phyloP scores from a whole-genome alignment of 2,797 vertebrate species.

The Schizothorax lantsangensis region DNA sequence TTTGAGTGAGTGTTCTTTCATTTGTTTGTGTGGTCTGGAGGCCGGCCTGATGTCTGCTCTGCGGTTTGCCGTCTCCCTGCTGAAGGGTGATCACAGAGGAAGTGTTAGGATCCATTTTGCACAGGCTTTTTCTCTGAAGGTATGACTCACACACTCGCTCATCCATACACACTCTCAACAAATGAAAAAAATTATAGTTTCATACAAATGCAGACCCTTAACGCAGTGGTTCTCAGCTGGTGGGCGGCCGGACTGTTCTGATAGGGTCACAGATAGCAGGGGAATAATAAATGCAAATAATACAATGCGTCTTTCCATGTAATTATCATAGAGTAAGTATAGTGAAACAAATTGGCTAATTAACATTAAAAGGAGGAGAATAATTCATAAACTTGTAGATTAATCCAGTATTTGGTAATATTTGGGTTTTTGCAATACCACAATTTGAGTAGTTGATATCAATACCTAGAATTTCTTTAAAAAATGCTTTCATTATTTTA shows the following conservation, averaged over 20 bases:
- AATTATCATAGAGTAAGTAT: neutral
- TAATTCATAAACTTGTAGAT: neutral
- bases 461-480: neutral
- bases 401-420: neutral
- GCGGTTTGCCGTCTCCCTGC: conserved; percentile 64
- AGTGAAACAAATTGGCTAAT: neutral
- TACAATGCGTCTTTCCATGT: neutral
- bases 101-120: conserved; percentile 84
- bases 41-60: conserved; percentile 65
- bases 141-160: conserved; percentile 59
- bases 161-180: conserved; percentile 11
- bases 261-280: neutral
- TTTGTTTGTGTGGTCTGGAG: conserved; percentile 64
- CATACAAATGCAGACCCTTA: conserved; percentile 4
- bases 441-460: neutral
- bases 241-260: neutral
- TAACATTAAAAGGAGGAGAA: neutral
- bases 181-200: neutral
- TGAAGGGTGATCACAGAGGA: conserved; percentile 71
- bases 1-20: conserved; percentile 27
- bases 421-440: neutral
- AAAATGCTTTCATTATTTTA: neutral
- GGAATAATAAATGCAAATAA: neutral
- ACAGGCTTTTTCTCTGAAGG: conserved; percentile 91
- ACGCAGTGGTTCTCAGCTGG: neutral